phyloP scores from a whole-genome alignment of 2,888 invertebrate species.

The Drosophila merina region DNA sequence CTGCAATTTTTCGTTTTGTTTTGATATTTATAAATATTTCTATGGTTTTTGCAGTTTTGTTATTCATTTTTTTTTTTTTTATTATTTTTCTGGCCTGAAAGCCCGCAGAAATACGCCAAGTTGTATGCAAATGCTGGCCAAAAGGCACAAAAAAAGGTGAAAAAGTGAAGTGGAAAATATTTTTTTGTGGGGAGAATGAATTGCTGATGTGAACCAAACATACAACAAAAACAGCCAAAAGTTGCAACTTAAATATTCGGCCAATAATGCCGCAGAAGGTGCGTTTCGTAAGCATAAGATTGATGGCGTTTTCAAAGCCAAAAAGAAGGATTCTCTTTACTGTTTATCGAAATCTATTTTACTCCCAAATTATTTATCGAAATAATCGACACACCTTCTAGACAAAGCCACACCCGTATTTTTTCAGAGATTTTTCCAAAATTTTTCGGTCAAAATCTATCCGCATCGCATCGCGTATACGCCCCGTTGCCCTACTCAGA shows the following conservation, averaged over 20 bases:
- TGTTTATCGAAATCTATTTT: no score
- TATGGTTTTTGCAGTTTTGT: slow-evolving; percentile 24
- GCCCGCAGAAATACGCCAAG: slow-evolving; percentile 44
- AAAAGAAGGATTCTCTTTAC: background rate
- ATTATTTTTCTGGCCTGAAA: slow-evolving; percentile 36
- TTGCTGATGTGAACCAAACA: slow-evolving; percentile 29
- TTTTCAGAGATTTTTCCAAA: background rate
- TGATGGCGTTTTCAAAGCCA: background rate
- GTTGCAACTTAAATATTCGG: slow-evolving; percentile 2
- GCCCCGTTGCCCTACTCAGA: slow-evolving; percentile 47
- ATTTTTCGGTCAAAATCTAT: no score
- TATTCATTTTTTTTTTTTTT: slow-evolving; percentile 17
- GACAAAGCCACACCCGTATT: background rate
- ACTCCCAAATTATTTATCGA: no score
- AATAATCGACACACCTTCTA: no score
- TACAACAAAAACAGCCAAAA: background rate
- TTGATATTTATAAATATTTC: slow-evolving; percentile 71
- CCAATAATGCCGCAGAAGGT: slow-evolving; percentile 3
- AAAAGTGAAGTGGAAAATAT: slow-evolving; percentile 64
- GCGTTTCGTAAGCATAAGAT: slow-evolving; percentile 5
- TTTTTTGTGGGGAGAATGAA: slow-evolving; percentile 13
- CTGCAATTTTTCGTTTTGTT: slow-evolving; percentile 3
- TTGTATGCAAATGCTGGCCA: slow-evolving; percentile 68
- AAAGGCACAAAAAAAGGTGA: slow-evolving; percentile 30
- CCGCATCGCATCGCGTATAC: slow-evolving; percentile 56